Evolutionary conservation across 2,888 invertebrate genomes (phyloP).

Genomic region (Synergus laeviventris): DNA sequence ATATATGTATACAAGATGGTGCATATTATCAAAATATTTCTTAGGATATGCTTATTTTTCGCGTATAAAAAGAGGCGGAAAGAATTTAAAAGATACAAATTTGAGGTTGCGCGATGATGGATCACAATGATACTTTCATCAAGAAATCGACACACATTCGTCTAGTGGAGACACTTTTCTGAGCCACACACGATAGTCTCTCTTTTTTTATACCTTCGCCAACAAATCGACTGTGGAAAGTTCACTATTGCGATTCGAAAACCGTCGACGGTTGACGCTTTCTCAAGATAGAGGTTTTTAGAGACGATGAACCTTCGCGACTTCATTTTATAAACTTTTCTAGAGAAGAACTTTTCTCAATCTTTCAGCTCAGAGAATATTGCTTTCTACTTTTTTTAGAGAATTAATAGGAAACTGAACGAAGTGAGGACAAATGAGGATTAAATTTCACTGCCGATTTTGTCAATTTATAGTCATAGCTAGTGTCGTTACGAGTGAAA

Average conservation of each 20-base stretch:
- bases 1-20: no score
- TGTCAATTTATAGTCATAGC: neutral
- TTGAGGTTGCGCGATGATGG: slow-evolving; percentile 20
- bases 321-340: neutral
- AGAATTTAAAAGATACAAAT: neutral
- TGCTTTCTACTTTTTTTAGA: neutral
- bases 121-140: slow-evolving; percentile 16
- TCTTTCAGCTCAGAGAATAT: neutral
- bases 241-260: slow-evolving; percentile 35
- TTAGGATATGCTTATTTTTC: neutral
- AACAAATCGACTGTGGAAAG: slow-evolving; percentile 25
- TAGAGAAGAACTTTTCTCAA: neutral
- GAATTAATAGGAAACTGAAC: neutral
- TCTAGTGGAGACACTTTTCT: slow-evolving; percentile 20
- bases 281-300: neutral
- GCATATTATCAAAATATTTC: neutral
- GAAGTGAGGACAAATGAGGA: neutral
- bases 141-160: slow-evolving; percentile 31
- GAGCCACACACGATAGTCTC: neutral
- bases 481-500: slow-evolving; percentile 16
- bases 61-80: neutral
- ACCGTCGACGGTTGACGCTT: slow-evolving; percentile 26
- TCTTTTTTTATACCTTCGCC: slow-evolving; percentile 1
- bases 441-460: neutral
- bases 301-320: slow-evolving; percentile 12